A percentile compares a stretch with the other conserved stretches of the same genome.
Conservation (phyloP, 1,140 invertebrate genomes). For the Drosophila baimaii region DNA sequence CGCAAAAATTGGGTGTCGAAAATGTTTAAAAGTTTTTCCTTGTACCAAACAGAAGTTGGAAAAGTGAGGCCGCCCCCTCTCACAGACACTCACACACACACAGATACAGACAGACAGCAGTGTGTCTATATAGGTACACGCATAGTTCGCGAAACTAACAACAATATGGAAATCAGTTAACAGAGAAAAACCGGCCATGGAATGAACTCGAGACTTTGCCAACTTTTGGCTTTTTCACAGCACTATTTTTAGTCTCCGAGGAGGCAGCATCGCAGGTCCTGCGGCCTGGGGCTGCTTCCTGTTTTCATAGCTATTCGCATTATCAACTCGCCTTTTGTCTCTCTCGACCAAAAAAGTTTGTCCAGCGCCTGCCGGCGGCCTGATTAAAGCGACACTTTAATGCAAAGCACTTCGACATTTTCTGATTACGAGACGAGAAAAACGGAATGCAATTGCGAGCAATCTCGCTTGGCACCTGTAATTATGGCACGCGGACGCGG, state of each 20-base stretch:
- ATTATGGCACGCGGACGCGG: constrained; percentile 22
- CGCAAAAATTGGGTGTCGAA: constrained; percentile 60
- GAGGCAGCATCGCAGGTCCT: not conserved
- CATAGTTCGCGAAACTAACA: constrained; percentile 56
- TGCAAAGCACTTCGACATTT: constrained; percentile 58
- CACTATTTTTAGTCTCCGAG: constrained; percentile 8
- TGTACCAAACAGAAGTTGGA: constrained; percentile 62
- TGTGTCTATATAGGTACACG: constrained; percentile 15
- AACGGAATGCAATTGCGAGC: constrained; percentile 47
- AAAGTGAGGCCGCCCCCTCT: constrained; percentile 42
- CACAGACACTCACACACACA: not conserved
- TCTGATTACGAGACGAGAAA: constrained; percentile 35
- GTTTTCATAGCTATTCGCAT: constrained; percentile 26
- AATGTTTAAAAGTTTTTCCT: constrained; percentile 61
- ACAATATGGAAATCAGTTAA: constrained; percentile 66
- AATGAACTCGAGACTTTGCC: constrained; percentile 46
- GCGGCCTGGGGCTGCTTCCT: constrained; percentile 29
- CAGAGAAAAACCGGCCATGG: constrained; percentile 31
- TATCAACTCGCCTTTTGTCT: constrained; percentile 46
- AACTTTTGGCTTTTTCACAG: constrained; percentile 49
- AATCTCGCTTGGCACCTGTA: constrained; percentile 41
- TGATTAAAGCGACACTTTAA: constrained; percentile 64
- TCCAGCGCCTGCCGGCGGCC: constrained; percentile 29
- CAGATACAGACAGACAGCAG: not conserved
- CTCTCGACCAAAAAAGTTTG: constrained; percentile 40